Conservation (phyloP, 2,888 invertebrate species). For the Amiota communis region DNA sequence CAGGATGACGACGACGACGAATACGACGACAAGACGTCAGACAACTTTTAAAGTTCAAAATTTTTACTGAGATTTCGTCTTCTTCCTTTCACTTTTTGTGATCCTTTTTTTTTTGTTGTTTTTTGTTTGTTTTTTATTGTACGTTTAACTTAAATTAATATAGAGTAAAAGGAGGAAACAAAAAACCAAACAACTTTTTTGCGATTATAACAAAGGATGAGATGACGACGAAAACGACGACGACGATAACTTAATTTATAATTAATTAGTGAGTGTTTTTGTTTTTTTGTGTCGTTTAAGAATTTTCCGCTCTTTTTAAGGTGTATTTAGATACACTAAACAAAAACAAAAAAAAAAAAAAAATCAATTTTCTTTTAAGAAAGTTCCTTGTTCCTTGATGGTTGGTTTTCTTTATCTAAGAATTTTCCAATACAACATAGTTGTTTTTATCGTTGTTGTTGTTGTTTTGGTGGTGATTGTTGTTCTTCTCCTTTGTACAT, state of each 20-base stretch:
- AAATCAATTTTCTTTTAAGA: slow-evolving; percentile 37
- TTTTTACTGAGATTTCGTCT: neutral
- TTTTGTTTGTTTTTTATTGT: neutral
- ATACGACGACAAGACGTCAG: no score
- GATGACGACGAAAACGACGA: neutral
- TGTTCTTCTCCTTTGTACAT: slow-evolving; percentile 12
- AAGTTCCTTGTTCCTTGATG: slow-evolving; percentile 36
- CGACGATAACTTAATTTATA: slow-evolving; percentile 3
- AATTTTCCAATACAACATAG: slow-evolving; percentile 38
- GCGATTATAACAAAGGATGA: neutral
- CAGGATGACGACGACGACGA: no score
- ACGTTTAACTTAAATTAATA: slow-evolving; percentile 33
- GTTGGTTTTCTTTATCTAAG: slow-evolving; percentile 23
- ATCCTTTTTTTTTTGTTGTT: neutral
- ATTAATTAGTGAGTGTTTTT: slow-evolving; percentile 10
- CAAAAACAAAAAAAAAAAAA: no score
- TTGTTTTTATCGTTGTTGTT: slow-evolving; percentile 41
- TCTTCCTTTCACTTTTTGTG: neutral
- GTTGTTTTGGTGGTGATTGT: slow-evolving; percentile 22
- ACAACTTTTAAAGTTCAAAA: neutral
- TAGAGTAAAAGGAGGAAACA: slow-evolving; percentile 15
- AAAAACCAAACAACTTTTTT: neutral
- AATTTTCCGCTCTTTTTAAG: slow-evolving; percentile 32
- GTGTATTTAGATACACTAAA: neutral
- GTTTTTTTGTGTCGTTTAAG: slow-evolving; percentile 19